Evolutionary conservation across 1,140 invertebrate species (phyloP).

Genomic region (Zaprionus lachaisei): DNA sequence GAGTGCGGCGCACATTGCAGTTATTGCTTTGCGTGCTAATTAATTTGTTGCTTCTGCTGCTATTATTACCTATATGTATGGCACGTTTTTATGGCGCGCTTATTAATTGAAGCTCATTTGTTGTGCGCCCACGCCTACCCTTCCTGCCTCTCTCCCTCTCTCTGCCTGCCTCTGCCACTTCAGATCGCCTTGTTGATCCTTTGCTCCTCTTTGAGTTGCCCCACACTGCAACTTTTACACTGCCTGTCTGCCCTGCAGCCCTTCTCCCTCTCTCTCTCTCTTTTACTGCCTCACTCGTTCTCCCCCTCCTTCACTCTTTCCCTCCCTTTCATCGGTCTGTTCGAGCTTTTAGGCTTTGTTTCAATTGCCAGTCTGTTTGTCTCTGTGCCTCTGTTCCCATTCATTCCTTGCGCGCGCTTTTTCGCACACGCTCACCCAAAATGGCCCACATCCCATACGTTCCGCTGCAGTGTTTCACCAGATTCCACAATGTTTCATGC

Average conservation of each 20-base stretch:
- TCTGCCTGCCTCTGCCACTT: not conserved
- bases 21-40: slow-evolving; percentile 21
- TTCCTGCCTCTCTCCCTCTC: not conserved
- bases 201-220: not conserved
- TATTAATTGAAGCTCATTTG: slow-evolving; percentile 32
- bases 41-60: slow-evolving; percentile 21
- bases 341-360: slow-evolving; percentile 12
- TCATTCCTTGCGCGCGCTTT: slow-evolving; percentile 31
- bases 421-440: not conserved
- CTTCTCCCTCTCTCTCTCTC: not conserved
- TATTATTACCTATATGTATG: slow-evolving; percentile 4
- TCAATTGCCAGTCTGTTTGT: slow-evolving; percentile 28
- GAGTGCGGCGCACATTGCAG: not conserved
- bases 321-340: not conserved
- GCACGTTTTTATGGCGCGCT: not conserved
- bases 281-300: not conserved
- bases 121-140: not conserved
- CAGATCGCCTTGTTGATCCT: slow-evolving; percentile 6
- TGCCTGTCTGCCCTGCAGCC: not conserved
- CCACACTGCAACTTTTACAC: not conserved
- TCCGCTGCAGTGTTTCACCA: slow-evolving; percentile 3
- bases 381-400: slow-evolving; percentile 23
- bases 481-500: slow-evolving; percentile 3
- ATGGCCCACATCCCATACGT: not conserved
- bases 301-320: not conserved